Conservation (phyloP, 2,888 invertebrate species). For the Nasonovia ribisnigri region DNA sequence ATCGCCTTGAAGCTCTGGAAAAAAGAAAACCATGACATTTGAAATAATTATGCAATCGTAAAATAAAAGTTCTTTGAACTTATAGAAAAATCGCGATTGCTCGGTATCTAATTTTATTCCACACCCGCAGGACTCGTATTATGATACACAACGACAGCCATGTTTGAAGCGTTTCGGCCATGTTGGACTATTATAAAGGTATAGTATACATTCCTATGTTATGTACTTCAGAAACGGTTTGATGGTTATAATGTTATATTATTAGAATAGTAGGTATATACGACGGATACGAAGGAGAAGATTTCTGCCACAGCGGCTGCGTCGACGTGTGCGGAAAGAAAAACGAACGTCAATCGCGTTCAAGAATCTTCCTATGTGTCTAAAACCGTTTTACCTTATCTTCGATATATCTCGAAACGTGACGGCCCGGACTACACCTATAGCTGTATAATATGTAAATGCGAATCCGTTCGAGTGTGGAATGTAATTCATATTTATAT, state of each 20-base stretch:
- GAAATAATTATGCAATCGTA: background rate
- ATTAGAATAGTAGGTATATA: background rate
- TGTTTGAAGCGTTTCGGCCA: background rate
- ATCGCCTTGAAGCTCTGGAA: constrained; percentile 60
- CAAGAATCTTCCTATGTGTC: constrained; percentile 12
- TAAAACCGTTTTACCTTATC: constrained; percentile 38
- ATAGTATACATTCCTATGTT: background rate
- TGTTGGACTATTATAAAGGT: background rate
- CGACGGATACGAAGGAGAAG: background rate
- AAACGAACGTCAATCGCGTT: background rate
- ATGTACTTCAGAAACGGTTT: background rate
- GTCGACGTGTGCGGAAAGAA: background rate
- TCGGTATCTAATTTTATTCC: background rate
- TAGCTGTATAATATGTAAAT: background rate
- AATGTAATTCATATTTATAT: constrained; percentile 16
- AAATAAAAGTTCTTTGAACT: background rate
- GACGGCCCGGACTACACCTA: background rate
- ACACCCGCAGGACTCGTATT: background rate
- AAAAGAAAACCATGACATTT: background rate
- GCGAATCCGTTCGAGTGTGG: background rate
- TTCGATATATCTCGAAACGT: constrained; percentile 6
- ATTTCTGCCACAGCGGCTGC: background rate
- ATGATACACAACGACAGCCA: background rate
- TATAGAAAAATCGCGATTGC: background rate
- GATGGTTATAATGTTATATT: background rate